Evolutionary conservation across 2,888 invertebrate species (phyloP).

Genomic region (Celastrina argiolus): DNA sequence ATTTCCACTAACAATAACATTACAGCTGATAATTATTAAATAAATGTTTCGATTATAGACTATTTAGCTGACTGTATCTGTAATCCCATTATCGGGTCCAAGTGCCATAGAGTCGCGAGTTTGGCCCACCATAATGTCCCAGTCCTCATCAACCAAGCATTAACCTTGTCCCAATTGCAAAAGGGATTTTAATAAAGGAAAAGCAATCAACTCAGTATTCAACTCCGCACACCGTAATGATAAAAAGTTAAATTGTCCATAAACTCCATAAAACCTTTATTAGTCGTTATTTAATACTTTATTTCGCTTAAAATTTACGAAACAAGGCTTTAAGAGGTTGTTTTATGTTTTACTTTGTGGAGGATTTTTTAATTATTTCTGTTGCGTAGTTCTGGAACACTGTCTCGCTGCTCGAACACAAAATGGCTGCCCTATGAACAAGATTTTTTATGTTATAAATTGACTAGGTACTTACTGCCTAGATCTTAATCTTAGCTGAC

Average conservation of each 20-base stretch:
- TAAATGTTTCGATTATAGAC: background rate
- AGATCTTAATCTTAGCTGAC: no score
- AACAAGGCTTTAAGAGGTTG: background rate
- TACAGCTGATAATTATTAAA: no score
- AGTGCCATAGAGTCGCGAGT: background rate
- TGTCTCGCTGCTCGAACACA: no score
- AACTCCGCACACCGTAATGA: constrained; percentile 5
- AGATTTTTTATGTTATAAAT: no score
- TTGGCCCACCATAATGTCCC: constrained; percentile 5
- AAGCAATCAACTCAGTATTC: constrained; percentile 20
- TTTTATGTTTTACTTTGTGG: background rate
- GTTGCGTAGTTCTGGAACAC: background rate
- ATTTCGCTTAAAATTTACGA: constrained; percentile 7
- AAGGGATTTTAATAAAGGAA: constrained; percentile 14
- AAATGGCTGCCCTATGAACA: no score
- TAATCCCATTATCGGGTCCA: background rate
- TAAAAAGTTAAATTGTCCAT: constrained; percentile 11
- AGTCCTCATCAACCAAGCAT: constrained; percentile 1
- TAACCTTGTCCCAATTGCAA: constrained; percentile 8
- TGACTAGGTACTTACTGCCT: no score
- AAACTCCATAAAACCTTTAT: constrained; percentile 19
- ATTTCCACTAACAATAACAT: no score
- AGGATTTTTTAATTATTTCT: background rate
- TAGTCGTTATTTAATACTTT: constrained; percentile 19
- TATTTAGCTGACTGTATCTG: background rate